These are phyloP conservation scores for Apotomis capreana DNA, from an alignment of 2,888 invertebrate genomes.

Conservation along the genomic window DNA sequence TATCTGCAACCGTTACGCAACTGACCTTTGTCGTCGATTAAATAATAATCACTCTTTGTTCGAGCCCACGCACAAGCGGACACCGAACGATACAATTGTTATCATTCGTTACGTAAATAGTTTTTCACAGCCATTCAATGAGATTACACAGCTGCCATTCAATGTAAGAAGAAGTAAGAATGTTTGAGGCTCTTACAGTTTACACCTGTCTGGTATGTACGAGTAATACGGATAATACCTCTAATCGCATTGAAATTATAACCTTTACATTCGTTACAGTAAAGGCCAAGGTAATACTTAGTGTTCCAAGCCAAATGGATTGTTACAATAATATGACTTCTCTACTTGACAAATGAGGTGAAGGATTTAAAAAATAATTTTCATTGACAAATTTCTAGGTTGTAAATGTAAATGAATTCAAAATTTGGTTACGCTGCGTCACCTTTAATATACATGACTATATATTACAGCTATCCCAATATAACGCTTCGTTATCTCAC, in stretches of 20 bases:
- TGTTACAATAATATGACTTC: too few species aligned
- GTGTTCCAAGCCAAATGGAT: too few species aligned
- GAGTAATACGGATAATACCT: background rate
- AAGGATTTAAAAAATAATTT: too few species aligned
- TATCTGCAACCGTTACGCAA: constrained; percentile 52
- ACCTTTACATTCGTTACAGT: background rate
- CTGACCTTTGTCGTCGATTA: constrained; percentile 61
- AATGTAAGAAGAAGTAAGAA: background rate
- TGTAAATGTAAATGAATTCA: too few species aligned
- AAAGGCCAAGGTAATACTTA: too few species aligned
- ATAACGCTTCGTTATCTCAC: constrained; percentile 16
- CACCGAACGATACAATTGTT: constrained; percentile 38
- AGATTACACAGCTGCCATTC: constrained; percentile 17
- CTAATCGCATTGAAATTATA: constrained; percentile 4
- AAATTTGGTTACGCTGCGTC: background rate
- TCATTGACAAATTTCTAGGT: too few species aligned
- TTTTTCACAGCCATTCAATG: constrained; percentile 15
- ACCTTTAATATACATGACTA: background rate
- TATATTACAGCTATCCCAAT: constrained; percentile 7
- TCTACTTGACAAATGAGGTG: too few species aligned
- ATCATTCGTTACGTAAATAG: constrained; percentile 27
- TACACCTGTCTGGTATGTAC: background rate
- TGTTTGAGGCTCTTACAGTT: constrained; percentile 3
- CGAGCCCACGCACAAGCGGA: constrained; percentile 29
- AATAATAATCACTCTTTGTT: constrained; percentile 41